Percentiles rank a stretch among this genome's conserved stretches.
phyloP scores from a whole-genome alignment of 1,140 invertebrate genomes.

The Theocolax elegans region DNA sequence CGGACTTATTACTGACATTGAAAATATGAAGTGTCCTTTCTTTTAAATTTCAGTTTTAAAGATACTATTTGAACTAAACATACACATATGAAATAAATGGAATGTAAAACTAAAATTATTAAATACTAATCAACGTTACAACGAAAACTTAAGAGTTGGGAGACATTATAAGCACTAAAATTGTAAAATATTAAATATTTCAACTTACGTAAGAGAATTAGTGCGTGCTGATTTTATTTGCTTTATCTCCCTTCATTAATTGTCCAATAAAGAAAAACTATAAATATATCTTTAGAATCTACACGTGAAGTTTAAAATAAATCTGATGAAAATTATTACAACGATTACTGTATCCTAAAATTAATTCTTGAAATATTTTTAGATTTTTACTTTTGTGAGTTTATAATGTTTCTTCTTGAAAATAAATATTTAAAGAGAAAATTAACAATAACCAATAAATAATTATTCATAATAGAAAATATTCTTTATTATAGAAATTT shows the following conservation, averaged over 20 bases:
- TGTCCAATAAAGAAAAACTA: conserved; percentile 10
- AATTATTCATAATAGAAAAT: too few relatives aligned
- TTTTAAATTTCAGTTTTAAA: too few relatives aligned
- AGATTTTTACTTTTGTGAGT: conserved; percentile 17
- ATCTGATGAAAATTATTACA: neutral
- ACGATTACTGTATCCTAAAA: neutral
- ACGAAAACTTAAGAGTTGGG: conserved; percentile 16
- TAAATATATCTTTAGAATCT: conserved; percentile 17
- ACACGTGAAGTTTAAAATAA: conserved; percentile 21
- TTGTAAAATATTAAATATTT: too few relatives aligned
- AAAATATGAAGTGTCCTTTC: too few relatives aligned
- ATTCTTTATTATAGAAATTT: neutral
- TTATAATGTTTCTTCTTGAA: conserved; percentile 22
- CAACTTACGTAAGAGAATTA: neutral
- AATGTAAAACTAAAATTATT: neutral
- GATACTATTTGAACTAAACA: neutral
- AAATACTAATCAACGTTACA: neutral
- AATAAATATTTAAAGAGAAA: conserved; percentile 13
- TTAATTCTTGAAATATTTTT: conserved; percentile 2
- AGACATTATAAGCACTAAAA: conserved; percentile 20
- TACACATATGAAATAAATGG: neutral
- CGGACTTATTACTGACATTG: too few relatives aligned
- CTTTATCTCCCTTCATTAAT: conserved; percentile 29
- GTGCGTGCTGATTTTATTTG: neutral
- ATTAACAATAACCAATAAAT: too few relatives aligned